These are phyloP conservation scores for Poecilus cupreus DNA, from an alignment of 2,888 invertebrate genomes.

Conservation along the genomic window DNA sequence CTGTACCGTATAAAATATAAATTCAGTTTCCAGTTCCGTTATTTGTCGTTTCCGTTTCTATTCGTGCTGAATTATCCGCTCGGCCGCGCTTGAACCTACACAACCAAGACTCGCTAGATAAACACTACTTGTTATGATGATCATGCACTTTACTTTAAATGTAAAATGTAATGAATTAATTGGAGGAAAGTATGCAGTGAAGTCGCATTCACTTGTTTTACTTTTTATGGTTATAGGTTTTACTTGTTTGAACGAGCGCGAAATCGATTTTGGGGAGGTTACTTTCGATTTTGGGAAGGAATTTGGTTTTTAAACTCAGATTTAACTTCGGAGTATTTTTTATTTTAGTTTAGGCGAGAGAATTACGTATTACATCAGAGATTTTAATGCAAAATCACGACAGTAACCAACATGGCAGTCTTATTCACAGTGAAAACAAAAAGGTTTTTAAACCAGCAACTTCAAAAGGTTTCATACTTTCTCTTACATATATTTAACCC, in stretches of 20 bases:
- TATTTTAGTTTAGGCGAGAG: not conserved
- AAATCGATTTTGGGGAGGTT: slow-evolving; percentile 1
- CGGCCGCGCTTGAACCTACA: not conserved
- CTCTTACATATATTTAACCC: too few species aligned
- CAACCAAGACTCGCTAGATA: not conserved
- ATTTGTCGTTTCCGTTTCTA: slow-evolving; percentile 48
- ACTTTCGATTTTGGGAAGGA: slow-evolving; percentile 1
- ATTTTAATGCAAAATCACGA: too few species aligned
- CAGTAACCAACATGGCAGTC: too few species aligned
- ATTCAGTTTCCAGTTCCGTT: slow-evolving; percentile 33
- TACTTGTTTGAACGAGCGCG: not conserved
- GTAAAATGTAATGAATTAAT: slow-evolving; percentile 23
- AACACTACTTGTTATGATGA: not conserved
- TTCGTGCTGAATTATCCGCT: not conserved
- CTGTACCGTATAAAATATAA: not conserved
- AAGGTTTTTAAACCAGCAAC: too few species aligned
- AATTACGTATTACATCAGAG: too few species aligned
- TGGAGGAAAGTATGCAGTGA: slow-evolving; percentile 35
- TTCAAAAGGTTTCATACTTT: too few species aligned
- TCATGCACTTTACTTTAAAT: slow-evolving; percentile 24
- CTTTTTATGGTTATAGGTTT: too few species aligned
- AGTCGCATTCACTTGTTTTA: not conserved
- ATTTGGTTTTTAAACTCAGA: not conserved
- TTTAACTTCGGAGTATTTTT: not conserved
- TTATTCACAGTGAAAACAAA: too few species aligned